phyloP scores from a whole-genome alignment of 1,140 invertebrate species.

The Microplitis mediator region DNA sequence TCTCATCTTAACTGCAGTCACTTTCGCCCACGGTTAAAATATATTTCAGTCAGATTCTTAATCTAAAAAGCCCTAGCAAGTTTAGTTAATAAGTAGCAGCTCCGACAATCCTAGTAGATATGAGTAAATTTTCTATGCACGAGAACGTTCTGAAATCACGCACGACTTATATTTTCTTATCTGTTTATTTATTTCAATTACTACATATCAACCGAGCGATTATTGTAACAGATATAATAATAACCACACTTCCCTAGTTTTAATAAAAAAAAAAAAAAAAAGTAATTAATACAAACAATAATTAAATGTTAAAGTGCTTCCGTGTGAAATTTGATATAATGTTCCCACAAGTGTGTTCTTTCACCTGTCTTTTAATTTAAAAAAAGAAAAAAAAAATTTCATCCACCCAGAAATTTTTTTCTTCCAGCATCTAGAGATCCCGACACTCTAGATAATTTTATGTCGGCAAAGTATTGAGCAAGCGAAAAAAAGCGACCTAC shows the following conservation, averaged over 20 bases:
- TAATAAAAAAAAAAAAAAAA: neutral
- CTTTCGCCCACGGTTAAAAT: no score
- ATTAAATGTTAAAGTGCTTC: conserved; percentile 1
- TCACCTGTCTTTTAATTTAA: conserved; percentile 8
- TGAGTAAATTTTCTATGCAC: neutral
- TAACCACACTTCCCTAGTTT: neutral
- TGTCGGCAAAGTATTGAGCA: no score
- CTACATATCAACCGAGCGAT: neutral
- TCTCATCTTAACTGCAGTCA: no score
- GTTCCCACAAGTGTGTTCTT: neutral
- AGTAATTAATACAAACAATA: conserved; percentile 12
- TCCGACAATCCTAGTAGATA: no score
- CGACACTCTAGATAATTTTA: no score
- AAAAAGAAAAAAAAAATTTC: no score
- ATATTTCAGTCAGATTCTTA: no score
- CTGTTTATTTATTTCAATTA: conserved; percentile 1
- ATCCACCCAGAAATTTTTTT: neutral
- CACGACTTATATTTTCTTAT: neutral
- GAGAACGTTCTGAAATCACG: neutral
- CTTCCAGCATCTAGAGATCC: neutral
- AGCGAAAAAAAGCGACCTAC: no score
- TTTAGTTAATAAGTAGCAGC: no score
- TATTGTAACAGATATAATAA: neutral
- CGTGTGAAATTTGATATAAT: neutral
- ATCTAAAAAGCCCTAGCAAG: no score